Conservation (phyloP, 2,797 vertebrate species). For the Notamacropus eugenii region DNA sequence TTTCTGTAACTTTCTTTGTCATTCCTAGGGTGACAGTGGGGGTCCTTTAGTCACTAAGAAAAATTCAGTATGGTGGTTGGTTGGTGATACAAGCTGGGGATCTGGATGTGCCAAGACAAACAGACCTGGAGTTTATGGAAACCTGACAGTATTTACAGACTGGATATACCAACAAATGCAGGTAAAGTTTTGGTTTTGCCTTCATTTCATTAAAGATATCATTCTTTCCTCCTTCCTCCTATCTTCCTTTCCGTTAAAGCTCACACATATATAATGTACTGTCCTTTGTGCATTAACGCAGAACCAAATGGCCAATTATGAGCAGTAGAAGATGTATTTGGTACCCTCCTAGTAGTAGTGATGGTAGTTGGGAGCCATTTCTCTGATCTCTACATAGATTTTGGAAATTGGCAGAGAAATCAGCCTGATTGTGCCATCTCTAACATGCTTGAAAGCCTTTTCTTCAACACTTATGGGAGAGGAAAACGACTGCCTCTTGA, state of each 20-base stretch:
- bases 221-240: background rate
- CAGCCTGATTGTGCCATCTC: background rate
- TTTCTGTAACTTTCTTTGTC: background rate
- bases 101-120: slow-evolving; percentile 83
- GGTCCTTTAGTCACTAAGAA: slow-evolving; percentile 89
- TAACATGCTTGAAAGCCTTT: background rate
- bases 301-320: background rate
- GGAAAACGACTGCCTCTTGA: background rate
- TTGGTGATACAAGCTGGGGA: slow-evolving; percentile 90
- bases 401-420: background rate
- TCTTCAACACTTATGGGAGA: background rate
- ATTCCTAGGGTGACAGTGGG: slow-evolving; percentile 88
- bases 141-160: slow-evolving; percentile 86
- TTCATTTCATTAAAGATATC: background rate
- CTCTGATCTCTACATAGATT: background rate
- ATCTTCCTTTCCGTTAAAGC: background rate
- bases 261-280: background rate
- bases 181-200: slow-evolving; percentile 80
- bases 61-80: slow-evolving; percentile 89
- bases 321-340: background rate
- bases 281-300: background rate
- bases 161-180: slow-evolving; percentile 93
- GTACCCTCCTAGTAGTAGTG: background rate
- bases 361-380: background rate
- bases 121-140: slow-evolving; percentile 89